Conservation (phyloP, 1,140 invertebrate species). For the Sinella curviseta region DNA sequence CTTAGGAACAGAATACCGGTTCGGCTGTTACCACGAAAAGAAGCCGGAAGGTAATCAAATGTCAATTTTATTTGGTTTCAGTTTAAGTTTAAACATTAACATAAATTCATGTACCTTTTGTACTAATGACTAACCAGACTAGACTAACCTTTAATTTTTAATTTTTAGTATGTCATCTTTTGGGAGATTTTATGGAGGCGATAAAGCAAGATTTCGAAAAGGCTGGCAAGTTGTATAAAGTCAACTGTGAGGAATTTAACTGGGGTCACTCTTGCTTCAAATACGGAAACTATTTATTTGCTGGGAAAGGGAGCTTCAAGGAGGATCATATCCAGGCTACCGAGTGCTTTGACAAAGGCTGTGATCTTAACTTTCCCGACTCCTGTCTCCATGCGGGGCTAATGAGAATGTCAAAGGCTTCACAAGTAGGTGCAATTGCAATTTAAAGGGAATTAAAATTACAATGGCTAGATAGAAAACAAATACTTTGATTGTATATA, state of each 20-base stretch:
- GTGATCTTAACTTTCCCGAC: constrained; percentile 66
- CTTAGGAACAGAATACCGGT: constrained; percentile 85
- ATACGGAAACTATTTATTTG: constrained; percentile 68
- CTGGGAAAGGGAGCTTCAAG: constrained; percentile 57
- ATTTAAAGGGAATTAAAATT: no score
- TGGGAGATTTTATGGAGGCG: constrained; percentile 82
- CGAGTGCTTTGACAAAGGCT: constrained; percentile 77
- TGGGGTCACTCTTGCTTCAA: constrained; percentile 82
- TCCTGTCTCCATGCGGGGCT: constrained; percentile 76
- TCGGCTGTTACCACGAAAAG: constrained; percentile 83
- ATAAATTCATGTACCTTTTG: no score
- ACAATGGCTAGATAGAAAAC: background rate
- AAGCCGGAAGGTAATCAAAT: constrained; percentile 69
- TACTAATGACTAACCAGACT: no score
- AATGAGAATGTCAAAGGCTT: constrained; percentile 61
- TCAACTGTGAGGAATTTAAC: constrained; percentile 80
- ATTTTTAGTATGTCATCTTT: constrained; percentile 80
- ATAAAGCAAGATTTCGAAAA: constrained; percentile 76
- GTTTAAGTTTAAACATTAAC: no score
- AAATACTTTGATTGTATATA: background rate
- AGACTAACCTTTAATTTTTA: no score
- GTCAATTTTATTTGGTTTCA: background rate
- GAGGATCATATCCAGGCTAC: constrained; percentile 57
- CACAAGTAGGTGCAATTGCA: constrained; percentile 49
- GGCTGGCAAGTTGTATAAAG: constrained; percentile 74